Conservation (phyloP, 2,888 invertebrate genomes). For the Baccha elongata region DNA sequence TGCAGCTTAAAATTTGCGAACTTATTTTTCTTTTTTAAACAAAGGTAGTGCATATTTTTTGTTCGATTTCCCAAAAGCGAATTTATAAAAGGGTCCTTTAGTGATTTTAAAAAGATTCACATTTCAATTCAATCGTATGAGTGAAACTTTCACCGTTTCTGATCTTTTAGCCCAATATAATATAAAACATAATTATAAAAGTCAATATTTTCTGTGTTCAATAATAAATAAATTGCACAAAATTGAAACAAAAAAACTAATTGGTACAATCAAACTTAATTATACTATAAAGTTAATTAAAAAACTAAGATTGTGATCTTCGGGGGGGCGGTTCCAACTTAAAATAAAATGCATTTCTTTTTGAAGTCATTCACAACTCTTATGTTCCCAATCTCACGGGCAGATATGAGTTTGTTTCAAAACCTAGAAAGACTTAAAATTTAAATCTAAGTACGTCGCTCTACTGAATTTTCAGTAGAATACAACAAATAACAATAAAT, state of each 20-base stretch:
- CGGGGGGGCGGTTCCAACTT: slow-evolving; percentile 58
- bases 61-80: too few species aligned
- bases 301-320: slow-evolving; percentile 42
- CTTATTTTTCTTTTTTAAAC: neutral
- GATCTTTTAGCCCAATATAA: too few species aligned
- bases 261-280: slow-evolving; percentile 68
- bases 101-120: too few species aligned
- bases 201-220: slow-evolving; percentile 50
- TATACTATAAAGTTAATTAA: slow-evolving; percentile 33
- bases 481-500: slow-evolving; percentile 34
- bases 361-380: slow-evolving; percentile 44
- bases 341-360: slow-evolving; percentile 21
- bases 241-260: slow-evolving; percentile 38
- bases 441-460: slow-evolving; percentile 50
- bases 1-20: slow-evolving; percentile 32
- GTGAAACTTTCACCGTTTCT: too few species aligned
- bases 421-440: slow-evolving; percentile 66
- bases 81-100: too few species aligned
- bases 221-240: slow-evolving; percentile 62
- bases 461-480: slow-evolving; percentile 46
- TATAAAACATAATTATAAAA: slow-evolving; percentile 24
- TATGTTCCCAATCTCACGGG: slow-evolving; percentile 21
- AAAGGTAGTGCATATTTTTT: neutral
- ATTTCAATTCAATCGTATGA: too few species aligned
- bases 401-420: slow-evolving; percentile 25